These are phyloP conservation scores for Dendrocincla tyrannina DNA, from an alignment of 2,797 vertebrate species.

Conservation along the genomic window DNA sequence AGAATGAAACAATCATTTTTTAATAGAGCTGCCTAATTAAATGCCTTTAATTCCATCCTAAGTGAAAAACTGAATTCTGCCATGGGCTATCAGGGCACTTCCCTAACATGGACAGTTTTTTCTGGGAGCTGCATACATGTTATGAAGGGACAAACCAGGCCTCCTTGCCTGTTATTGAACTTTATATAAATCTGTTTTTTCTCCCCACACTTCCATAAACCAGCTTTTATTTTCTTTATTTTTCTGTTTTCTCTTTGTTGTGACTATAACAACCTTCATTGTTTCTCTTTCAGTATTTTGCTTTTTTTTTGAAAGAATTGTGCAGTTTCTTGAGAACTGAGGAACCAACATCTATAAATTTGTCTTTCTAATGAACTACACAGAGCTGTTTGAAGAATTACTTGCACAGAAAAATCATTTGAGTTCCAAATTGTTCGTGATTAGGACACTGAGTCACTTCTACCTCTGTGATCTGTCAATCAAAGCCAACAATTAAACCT, in stretches of 20 bases:
- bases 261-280: neutral
- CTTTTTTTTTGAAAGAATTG: neutral
- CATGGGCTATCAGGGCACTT: neutral
- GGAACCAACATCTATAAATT: neutral
- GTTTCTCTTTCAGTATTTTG: neutral
- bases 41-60: neutral
- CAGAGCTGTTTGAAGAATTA: neutral
- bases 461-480: neutral
- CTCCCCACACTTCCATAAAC: neutral
- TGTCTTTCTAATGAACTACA: neutral
- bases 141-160: neutral
- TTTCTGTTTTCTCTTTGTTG: neutral
- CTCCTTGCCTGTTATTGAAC: neutral
- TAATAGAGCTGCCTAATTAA: neutral
- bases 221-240: neutral
- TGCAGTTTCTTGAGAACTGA: neutral
- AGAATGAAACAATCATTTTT: neutral
- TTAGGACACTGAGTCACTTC: neutral
- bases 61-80: conserved; percentile 13
- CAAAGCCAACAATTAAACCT: neutral
- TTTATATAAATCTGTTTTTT: neutral
- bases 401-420: neutral
- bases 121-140: accelerated
- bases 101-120: neutral
- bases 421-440: neutral